A percentile compares a stretch with the other conserved stretches of the same genome.
Evolutionary conservation across 2,797 vertebrate genomes (phyloP).

Genomic region (Sebastes diploproa): DNA sequence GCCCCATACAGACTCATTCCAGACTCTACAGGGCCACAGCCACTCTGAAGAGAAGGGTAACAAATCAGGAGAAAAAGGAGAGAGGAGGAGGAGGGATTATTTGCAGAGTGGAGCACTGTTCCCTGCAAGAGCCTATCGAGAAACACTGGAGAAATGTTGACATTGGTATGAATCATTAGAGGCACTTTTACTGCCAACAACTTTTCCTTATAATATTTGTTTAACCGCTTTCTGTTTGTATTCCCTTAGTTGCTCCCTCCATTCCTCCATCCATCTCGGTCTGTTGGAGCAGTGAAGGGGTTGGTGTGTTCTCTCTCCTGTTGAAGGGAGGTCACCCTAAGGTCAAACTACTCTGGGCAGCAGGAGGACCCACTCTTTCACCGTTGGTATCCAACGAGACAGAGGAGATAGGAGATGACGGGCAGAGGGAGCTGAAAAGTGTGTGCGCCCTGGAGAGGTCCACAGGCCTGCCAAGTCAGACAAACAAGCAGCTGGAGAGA

Average conservation of each 20-base stretch:
- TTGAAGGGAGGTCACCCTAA: conserved; percentile 76
- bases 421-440: conserved; percentile 75
- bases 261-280: conserved; percentile 80
- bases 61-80: conserved; percentile 45
- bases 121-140: conserved; percentile 77
- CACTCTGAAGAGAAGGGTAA: conserved; percentile 46
- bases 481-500: conserved; percentile 22
- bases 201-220: background rate
- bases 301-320: conserved; percentile 80
- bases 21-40: conserved; percentile 74
- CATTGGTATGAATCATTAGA: conserved; percentile 57
- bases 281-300: conserved; percentile 82
- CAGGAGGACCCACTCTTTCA: conserved; percentile 71
- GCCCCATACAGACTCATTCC: conserved; percentile 73
- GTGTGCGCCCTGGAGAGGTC: conserved; percentile 78
- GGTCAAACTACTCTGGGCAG: conserved; percentile 76
- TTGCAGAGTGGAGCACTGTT: conserved; percentile 81
- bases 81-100: conserved; percentile 61
- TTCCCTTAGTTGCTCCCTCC: conserved; percentile 70
- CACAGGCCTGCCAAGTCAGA: conserved; percentile 12
- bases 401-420: conserved; percentile 73
- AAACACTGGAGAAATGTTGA: conserved; percentile 71
- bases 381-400: conserved; percentile 77
- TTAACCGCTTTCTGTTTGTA: background rate
- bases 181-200: background rate